phyloP scores from a whole-genome alignment of 2,113 vertebrate genomes.

The Tragelaphus strepsiceros region DNA sequence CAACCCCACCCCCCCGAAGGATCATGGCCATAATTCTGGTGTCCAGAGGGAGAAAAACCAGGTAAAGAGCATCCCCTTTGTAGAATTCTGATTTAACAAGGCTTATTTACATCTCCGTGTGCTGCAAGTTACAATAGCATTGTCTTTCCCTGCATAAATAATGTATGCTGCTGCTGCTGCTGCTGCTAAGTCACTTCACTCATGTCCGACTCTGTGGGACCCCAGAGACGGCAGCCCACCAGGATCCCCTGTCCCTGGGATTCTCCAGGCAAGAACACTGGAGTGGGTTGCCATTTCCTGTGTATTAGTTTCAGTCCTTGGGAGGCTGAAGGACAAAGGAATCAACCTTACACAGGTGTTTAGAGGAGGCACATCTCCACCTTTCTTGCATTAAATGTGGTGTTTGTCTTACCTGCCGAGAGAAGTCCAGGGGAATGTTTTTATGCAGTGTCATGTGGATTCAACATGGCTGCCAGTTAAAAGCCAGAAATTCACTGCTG shows the following conservation, averaged over 20 bases:
- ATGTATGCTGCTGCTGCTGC: neutral
- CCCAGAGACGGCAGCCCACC: too few species aligned
- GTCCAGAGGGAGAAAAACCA: neutral
- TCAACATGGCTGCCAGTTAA: neutral
- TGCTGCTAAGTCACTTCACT: neutral
- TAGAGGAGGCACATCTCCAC: neutral
- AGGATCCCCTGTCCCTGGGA: too few species aligned
- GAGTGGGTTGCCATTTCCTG: too few species aligned
- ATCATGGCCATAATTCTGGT: neutral
- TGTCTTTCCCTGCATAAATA: neutral
- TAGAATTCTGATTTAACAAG: neutral
- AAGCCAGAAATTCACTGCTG: neutral
- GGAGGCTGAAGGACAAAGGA: slow-evolving; percentile 20
- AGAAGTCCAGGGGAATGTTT: neutral
- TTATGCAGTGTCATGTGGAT: neutral
- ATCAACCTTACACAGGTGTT: neutral
- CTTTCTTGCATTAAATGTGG: neutral
- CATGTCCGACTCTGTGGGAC: too few species aligned
- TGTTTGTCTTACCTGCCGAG: neutral
- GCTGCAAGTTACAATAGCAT: neutral
- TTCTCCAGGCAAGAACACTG: too few species aligned
- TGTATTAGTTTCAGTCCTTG: neutral
- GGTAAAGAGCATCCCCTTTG: neutral
- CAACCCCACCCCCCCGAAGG: fast-evolving
- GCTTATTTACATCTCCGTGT: neutral